phyloP scores from a whole-genome alignment of 2,888 invertebrate genomes.

The Drosophila ustulata region DNA sequence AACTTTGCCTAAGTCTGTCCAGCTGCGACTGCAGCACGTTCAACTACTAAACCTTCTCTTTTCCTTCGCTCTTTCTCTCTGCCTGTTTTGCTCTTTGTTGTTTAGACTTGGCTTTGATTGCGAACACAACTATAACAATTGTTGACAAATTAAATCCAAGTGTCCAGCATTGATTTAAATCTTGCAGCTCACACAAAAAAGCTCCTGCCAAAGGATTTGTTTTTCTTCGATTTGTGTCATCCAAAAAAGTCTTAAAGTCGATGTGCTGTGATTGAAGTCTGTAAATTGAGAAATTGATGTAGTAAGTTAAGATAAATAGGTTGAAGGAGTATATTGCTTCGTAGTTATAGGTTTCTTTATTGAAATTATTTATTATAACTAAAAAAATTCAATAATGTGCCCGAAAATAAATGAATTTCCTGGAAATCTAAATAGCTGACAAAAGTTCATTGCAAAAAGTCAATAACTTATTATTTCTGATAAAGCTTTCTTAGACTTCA shows the following conservation, averaged over 20 bases:
- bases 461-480: not conserved
- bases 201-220: not conserved
- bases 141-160: conserved; percentile 24
- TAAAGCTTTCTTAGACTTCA: no score
- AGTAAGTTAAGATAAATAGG: not conserved
- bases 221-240: not conserved
- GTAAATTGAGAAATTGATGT: not conserved
- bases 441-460: no score
- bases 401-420: not conserved
- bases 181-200: not conserved
- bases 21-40: conserved; percentile 76
- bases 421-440: fast-evolving
- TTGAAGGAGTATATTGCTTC: no score
- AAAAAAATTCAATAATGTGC: no score
- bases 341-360: no score
- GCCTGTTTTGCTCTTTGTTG: not conserved
- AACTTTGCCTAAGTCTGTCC: conserved; percentile 69
- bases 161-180: conserved; percentile 18
- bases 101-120: conserved; percentile 3
- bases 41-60: conserved; percentile 32
- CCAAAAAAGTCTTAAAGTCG: not conserved
- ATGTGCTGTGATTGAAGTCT: not conserved
- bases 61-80: not conserved
- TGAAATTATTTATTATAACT: no score
- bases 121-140: conserved; percentile 19